Evolutionary conservation across 2,113 vertebrate genomes (phyloP), one percentile per base, ranked within the genome.

Genomic region (Phylloscopus trochilus): DNA sequence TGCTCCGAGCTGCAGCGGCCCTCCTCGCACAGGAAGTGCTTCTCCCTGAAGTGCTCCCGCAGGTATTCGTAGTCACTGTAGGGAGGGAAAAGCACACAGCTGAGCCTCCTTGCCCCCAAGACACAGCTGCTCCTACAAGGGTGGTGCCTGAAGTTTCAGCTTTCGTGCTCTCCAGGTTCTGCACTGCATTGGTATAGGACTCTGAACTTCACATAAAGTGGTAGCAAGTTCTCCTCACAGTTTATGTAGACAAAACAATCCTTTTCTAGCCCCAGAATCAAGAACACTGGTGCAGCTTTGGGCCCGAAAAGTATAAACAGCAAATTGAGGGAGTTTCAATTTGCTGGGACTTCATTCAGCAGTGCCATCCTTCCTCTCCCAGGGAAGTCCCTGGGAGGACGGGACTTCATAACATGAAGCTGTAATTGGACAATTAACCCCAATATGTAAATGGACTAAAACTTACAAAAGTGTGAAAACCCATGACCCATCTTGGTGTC

Each of bases 21-120:
- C 96, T 99, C 99, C 96, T 99, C 99, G 2, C 99, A 99, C 47
- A 99, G 98, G 87, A 99, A 99, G 95, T 99, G 99, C 94, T 98
- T 98, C 80, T 99, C 98, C 2, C 98, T 98, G 98, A 99, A 99
- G 97, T 99, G 99, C 69, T 99, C 99, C 0, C 99, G 99, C 64
- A 99, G 98, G 95, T 99, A 99, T 0, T 96, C 97, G 23, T 99
- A 99, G 93, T 99, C 99, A 0, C 99, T 99, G 97, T n/a, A n/a
- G 3, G 8, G 9, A 44, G 39, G 82, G 28, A 9, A 31, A 27
- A 3, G 41, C 18, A 4, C 2, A 73, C 2, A 55, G 67, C 9
- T 73, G 37, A 70, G 2, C 64, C n/a, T n/a, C n/a, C n/a, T n/a
- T n/a, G n/a, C n/a, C n/a, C n/a, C 21, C 6, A 19, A 23, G 13